Base-by-base conservation (phyloP, 2,888 invertebrate genomes). In the Hololepta plana region DNA sequence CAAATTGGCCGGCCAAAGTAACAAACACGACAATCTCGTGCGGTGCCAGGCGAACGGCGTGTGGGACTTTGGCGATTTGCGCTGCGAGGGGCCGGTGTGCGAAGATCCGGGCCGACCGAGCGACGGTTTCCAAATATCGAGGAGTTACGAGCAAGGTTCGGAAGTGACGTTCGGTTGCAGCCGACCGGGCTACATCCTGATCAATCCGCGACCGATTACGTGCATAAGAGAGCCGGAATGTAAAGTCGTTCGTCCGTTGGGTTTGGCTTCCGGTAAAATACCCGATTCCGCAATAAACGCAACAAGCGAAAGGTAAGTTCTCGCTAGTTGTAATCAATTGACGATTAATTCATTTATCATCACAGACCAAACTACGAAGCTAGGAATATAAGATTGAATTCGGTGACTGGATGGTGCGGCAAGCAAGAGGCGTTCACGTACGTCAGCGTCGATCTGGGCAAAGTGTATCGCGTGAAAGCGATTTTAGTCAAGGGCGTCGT, bases 31-130 rank as follows among this genome's bases (percentile, higher is more conserved):
- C 44, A 87, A 87, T 47, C 80, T 84, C 7, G 93, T 96, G 1
- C 64, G 80, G 34, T 95, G 95, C 53, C 79, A 81, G 57, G 75
- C 76, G 1, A 88, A 88, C 45, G 87, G 88, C 2, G 76, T 82
- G 33, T 96, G 96, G 96, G 95, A 95, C 59, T 91, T 95, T 49
- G 95, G 95, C 14, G 88, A 90, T 47, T 61, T 96, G 25, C 62
- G 87, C 27, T 96, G 96, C 46, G 91, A 93, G 60, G 95, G 93
- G 11, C 93, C 93, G 3, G 91, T 93, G 2, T 93, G 93, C 50
- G 82, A 85, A 51, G 93, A 95, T 54, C 93, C 93, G 0, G 88
- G 91, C 2, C 68, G 87, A 43, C 93, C 93, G 1, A 79, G 84
- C 32, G 93, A 93, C 55, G 93, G 93, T 12, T 64, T 67, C 35